These are phyloP conservation scores for Climacteris rufus DNA, from an alignment of 2,113 vertebrate species.

Conservation along the genomic window DNA sequence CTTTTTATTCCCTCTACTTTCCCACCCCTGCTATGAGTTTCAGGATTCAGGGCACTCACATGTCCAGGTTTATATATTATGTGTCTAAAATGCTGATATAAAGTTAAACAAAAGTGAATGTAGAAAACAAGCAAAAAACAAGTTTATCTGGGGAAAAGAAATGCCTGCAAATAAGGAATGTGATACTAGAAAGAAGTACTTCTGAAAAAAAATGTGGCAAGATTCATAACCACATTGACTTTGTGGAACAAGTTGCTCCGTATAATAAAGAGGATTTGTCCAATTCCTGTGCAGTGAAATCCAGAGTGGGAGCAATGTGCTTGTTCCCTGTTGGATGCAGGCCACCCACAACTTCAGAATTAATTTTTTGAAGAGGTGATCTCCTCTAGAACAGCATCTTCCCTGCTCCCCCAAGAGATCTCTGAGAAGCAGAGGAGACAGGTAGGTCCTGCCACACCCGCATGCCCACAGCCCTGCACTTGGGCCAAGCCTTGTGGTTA, in stretches of 20 bases:
- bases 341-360: rapidly evolving
- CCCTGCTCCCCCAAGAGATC: neutral
- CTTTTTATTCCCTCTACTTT: neutral
- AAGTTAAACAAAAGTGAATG: neutral
- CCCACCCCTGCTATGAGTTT: neutral
- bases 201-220: neutral
- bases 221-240: neutral
- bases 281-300: neutral
- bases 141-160: neutral
- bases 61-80: neutral
- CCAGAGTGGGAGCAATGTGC: neutral
- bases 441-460: neutral
- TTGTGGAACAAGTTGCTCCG: neutral
- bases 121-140: neutral
- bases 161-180: conserved; percentile 25
- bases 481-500: neutral
- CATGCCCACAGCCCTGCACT: neutral
- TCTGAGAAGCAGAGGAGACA: neutral
- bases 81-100: neutral
- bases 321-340: neutral
- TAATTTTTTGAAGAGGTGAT: neutral
- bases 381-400: neutral
- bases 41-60: neutral
- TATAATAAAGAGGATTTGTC: neutral
- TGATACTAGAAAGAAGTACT: conserved; percentile 28